Evolutionary conservation across 2,113 vertebrate genomes (phyloP).

Genomic region (Channa maculata): DNA sequence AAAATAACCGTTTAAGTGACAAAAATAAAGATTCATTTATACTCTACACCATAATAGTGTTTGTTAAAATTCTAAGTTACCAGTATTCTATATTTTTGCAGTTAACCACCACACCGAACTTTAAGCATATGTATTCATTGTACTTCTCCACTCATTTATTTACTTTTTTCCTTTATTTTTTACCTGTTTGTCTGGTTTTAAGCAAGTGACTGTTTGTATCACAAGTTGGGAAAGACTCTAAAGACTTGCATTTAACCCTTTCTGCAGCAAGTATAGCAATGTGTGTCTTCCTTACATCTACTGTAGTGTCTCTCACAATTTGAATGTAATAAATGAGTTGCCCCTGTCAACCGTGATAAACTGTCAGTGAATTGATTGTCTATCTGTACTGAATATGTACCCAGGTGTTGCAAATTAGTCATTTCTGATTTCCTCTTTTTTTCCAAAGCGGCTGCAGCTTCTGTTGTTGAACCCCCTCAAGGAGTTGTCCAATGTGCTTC

Average conservation of each 20-base stretch:
- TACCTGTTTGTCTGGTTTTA: not conserved
- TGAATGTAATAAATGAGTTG: not conserved
- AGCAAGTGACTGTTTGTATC: not conserved
- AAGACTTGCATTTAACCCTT: not conserved
- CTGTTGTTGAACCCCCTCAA: conserved; percentile 95
- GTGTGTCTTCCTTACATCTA: not conserved
- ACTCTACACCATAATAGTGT: no score
- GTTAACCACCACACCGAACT: not conserved
- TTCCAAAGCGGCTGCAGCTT: conserved; percentile 91
- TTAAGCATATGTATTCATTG: not conserved
- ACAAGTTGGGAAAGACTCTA: not conserved
- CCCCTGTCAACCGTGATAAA: not conserved
- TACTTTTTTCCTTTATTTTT: no score
- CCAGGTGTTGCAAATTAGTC: no score
- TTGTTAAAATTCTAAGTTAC: not conserved
- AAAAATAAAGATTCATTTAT: not conserved
- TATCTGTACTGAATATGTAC: not conserved
- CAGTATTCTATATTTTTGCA: not conserved
- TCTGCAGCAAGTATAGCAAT: not conserved
- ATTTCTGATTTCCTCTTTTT: not conserved
- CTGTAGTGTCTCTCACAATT: not conserved
- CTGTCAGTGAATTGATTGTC: not conserved
- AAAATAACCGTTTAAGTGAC: not conserved
- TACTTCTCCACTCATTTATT: not conserved
- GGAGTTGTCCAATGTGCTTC: conserved; percentile 94